Base-by-base conservation (phyloP, 2,888 invertebrate species). In the Isoperla grammatica region DNA sequence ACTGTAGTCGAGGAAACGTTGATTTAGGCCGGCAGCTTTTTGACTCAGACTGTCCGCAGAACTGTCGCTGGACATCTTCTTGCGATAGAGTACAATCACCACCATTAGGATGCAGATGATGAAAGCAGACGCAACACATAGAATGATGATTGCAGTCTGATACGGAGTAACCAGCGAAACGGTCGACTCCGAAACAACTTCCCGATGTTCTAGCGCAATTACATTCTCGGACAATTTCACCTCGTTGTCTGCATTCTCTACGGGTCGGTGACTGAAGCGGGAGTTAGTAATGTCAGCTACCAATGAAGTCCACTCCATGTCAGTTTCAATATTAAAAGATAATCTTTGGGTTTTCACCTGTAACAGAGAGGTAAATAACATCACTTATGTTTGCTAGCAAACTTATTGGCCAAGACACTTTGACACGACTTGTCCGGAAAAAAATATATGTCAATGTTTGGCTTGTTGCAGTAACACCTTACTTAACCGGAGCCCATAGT, bases 91-190 rank as follows among this genome's bases (percentile, higher is more conserved):
- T 80, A 88, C 84, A 2, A 90, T 80, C 12, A 89, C 79, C 2
- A 90, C 83, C 23, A 87, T 83, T 17, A 90, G 78, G 17, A 88
- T 84, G 70, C 87, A 87, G 71, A 90, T 87, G 59, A 90, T 80
- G 69, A 90, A 89, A 0, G 89, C 88, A 3, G 89, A 88, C 6
- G 86, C 86, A 1, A 88, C 87, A 20, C 87, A 88, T 56, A 89
- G 77, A 13, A 89, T 87, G 67, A 90, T 84, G 17, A 89, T 78
- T 43, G 88, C 87, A 11, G 88, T 84, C 71, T 89, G 89, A 69
- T 89, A 88, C 1, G 86, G 84, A 6, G 83, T 82, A 22, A 85
- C 78, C 23, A 83, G 78, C n/a, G 83, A 83, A 11, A 83, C 83
- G 3, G 83, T 83, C 13, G 83, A 82, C 68, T 86, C 84, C 35